Evolutionary conservation across 2,888 invertebrate genomes (phyloP).

Genomic region (Tinea semifulvella): DNA sequence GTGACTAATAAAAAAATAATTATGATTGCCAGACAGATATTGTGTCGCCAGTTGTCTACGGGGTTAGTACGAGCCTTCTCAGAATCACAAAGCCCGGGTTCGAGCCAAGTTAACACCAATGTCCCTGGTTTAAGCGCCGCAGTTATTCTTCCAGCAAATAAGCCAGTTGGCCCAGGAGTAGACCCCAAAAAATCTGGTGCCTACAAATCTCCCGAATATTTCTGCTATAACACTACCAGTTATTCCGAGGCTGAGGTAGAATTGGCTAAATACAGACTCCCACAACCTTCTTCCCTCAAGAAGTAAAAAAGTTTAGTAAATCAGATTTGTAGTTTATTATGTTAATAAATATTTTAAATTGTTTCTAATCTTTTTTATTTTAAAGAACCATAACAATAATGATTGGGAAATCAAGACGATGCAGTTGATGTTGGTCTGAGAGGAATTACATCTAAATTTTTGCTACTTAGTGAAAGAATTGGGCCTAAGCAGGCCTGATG

Average conservation of each 20-base stretch:
- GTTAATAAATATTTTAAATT: too few relatives aligned
- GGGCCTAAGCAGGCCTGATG: too few relatives aligned
- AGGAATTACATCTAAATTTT: too few relatives aligned
- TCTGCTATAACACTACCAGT: slow-evolving; percentile 77
- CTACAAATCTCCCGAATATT: slow-evolving; percentile 92
- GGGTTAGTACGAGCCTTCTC: not conserved
- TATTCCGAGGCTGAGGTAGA: slow-evolving; percentile 88
- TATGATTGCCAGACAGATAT: slow-evolving; percentile 3
- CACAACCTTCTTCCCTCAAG: slow-evolving; percentile 75
- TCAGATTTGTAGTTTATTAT: slow-evolving; percentile 3
- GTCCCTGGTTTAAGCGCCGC: slow-evolving; percentile 74
- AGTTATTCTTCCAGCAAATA: slow-evolving; percentile 58
- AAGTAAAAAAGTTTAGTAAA: slow-evolving; percentile 26
- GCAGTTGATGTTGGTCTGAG: too few relatives aligned
- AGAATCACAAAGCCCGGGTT: slow-evolving; percentile 18
- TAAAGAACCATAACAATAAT: too few relatives aligned
- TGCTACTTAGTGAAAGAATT: too few relatives aligned
- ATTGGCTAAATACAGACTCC: slow-evolving; percentile 80
- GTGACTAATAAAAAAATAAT: not conserved
- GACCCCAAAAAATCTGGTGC: slow-evolving; percentile 69
- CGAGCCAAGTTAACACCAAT: slow-evolving; percentile 32
- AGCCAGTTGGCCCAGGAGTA: slow-evolving; percentile 77
- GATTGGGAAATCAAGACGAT: too few relatives aligned
- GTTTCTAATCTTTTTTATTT: too few relatives aligned
- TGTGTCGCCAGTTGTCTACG: not conserved